Evolutionary conservation across 2,113 vertebrate species (phyloP).

Genomic region (Antigone vipio): DNA sequence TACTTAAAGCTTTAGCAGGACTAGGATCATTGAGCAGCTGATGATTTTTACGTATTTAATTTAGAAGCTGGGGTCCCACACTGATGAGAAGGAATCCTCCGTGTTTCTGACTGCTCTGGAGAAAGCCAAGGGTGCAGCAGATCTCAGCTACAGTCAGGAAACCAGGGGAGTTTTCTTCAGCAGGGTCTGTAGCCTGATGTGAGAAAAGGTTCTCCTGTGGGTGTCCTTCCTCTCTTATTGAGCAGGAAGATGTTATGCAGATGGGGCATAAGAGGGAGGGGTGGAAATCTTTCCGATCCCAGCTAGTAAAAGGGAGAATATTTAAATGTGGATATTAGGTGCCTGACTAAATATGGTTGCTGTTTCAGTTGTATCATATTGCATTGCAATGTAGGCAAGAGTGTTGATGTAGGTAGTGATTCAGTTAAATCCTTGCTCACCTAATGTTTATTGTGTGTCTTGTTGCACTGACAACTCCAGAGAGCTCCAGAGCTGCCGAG

Average conservation of each 20-base stretch:
- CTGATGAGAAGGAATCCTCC: not conserved
- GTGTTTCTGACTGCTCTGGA: not conserved
- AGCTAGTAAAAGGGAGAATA: not conserved
- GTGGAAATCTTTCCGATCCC: not conserved
- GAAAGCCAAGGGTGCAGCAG: not conserved
- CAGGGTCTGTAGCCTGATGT: not conserved
- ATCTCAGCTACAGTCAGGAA: not conserved
- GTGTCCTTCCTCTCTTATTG: not conserved
- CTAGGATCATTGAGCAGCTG: not conserved
- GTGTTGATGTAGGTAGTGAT: not conserved
- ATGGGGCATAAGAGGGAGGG: not conserved
- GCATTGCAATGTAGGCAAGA: not conserved
- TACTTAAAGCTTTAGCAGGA: too few relatives aligned
- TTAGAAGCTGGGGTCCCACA: not conserved
- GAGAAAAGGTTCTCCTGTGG: not conserved
- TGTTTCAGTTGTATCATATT: rapidly evolving
- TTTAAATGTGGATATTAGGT: not conserved
- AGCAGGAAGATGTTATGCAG: not conserved
- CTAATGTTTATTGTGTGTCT: not conserved
- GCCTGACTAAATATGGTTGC: not conserved
- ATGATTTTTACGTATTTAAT: not conserved
- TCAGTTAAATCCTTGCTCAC: not conserved
- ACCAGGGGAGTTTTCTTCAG: not conserved
- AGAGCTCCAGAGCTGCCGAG: not conserved
- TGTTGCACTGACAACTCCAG: not conserved